Evolutionary conservation across 1,140 invertebrate genomes (phyloP).

Genomic region (Leptonema lineaticorne): DNA sequence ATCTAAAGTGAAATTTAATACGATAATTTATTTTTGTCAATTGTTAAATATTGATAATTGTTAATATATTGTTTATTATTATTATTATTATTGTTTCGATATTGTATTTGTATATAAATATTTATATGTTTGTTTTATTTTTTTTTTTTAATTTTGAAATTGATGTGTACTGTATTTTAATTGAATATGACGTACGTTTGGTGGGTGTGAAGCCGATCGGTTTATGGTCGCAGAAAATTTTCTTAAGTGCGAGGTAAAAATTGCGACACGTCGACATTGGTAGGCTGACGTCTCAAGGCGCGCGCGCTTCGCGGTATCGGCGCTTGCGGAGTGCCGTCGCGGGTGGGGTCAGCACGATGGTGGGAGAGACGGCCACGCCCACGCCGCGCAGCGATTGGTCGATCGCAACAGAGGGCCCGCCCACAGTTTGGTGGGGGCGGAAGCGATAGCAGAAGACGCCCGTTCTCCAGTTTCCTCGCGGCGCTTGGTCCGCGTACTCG

Average conservation of each 20-base stretch:
- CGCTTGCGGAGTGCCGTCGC: not conserved
- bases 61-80: too few species aligned
- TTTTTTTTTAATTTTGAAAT: too few species aligned
- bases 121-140: too few species aligned
- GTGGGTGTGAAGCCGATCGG: not conserved
- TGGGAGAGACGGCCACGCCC: not conserved
- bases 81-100: too few species aligned
- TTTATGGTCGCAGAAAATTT: not conserved
- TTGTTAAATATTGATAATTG: too few species aligned
- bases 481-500: not conserved
- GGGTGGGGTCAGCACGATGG: not conserved
- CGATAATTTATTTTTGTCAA: too few species aligned
- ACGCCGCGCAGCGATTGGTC: not conserved
- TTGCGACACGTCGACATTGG: slow-evolving; percentile 5
- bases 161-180: too few species aligned
- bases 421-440: not conserved
- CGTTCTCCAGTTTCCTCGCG: not conserved
- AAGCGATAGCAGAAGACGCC: not conserved
- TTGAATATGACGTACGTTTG: too few species aligned
- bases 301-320: not conserved
- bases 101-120: too few species aligned
- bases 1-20: too few species aligned
- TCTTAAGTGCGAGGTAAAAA: not conserved
- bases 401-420: not conserved
- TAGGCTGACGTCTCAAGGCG: not conserved